Conservation (phyloP, 2,113 vertebrate genomes). For the Apteryx owenii region DNA sequence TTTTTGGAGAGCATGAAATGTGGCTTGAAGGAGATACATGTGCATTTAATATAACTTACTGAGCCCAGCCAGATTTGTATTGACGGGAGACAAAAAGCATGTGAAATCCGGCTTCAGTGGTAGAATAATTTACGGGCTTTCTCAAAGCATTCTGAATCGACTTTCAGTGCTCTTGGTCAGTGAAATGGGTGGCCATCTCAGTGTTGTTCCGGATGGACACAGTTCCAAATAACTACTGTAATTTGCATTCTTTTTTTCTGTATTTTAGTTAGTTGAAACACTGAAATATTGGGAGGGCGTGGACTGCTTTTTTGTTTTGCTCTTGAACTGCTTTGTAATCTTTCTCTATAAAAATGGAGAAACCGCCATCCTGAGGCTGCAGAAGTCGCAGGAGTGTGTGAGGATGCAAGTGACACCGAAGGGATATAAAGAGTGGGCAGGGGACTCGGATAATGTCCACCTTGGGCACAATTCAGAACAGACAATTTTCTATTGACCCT, state of each 20-base stretch:
- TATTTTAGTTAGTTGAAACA: not conserved
- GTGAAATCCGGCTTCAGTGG: slow-evolving; percentile 38
- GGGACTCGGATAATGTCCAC: not conserved
- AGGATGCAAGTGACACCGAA: not conserved
- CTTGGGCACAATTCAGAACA: not conserved
- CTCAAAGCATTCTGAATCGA: not conserved
- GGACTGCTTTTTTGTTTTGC: not conserved
- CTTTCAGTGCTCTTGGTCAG: not conserved
- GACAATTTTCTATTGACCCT: not conserved
- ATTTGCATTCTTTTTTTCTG: not conserved
- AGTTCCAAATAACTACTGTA: not conserved
- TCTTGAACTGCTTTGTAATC: not conserved
- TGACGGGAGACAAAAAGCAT: slow-evolving; percentile 60
- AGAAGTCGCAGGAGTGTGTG: not conserved
- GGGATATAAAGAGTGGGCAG: not conserved
- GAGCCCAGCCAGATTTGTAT: slow-evolving; percentile 54
- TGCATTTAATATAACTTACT: slow-evolving; percentile 63
- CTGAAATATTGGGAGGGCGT: not conserved
- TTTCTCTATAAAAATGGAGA: not conserved
- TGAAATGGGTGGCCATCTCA: slow-evolving; percentile 26
- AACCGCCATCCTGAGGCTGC: not conserved
- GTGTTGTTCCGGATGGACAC: not conserved
- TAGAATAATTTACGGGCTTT: slow-evolving; percentile 22
- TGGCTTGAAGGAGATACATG: slow-evolving; percentile 66
- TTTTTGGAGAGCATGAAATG: slow-evolving; percentile 68